These are phyloP conservation scores for Notospermus geniculatus DNA, from an alignment of 1,140 invertebrate genomes.

Conservation along the genomic window DNA sequence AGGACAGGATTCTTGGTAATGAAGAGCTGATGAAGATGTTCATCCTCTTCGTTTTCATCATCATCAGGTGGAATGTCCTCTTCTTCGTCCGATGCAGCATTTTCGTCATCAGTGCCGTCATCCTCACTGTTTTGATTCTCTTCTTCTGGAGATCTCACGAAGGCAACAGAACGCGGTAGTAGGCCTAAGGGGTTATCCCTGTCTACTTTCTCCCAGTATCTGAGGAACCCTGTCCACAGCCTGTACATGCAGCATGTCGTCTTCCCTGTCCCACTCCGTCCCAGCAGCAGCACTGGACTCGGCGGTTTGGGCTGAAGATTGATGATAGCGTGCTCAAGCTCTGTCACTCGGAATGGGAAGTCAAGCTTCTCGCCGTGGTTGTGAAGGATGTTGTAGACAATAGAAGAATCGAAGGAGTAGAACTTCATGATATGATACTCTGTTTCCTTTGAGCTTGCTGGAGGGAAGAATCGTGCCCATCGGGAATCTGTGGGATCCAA, in stretches of 20 bases:
- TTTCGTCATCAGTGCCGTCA: constrained; percentile 14
- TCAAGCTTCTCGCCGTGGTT: constrained; percentile 42
- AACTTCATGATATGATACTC: constrained; percentile 53
- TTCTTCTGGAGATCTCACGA: constrained; percentile 13
- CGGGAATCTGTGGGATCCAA: background rate
- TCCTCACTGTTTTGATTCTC: constrained; percentile 17
- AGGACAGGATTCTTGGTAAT: constrained; percentile 47
- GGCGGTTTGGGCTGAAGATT: constrained; percentile 32
- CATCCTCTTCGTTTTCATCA: background rate
- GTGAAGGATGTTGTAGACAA: constrained; percentile 33
- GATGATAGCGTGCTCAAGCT: constrained; percentile 48
- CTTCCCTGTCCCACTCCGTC: constrained; percentile 46
- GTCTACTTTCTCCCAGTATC: constrained; percentile 39
- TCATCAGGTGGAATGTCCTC: background rate
- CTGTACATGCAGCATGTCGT: constrained; percentile 51
- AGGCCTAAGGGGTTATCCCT: constrained; percentile 26
- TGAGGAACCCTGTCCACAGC: constrained; percentile 41
- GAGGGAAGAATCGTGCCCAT: constrained; percentile 30
- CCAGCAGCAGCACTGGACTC: constrained; percentile 39
- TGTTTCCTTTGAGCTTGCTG: constrained; percentile 43
- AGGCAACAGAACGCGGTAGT: constrained; percentile 28
- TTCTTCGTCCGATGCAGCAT: constrained; percentile 3
- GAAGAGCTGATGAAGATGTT: constrained; percentile 40
- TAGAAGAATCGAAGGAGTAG: constrained; percentile 43
- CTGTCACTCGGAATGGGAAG: constrained; percentile 50